Percentiles rank a stretch among this genome's conserved stretches.
Evolutionary conservation across 2,797 vertebrate species (phyloP).

Genomic region (Aldrovandia affinis): DNA sequence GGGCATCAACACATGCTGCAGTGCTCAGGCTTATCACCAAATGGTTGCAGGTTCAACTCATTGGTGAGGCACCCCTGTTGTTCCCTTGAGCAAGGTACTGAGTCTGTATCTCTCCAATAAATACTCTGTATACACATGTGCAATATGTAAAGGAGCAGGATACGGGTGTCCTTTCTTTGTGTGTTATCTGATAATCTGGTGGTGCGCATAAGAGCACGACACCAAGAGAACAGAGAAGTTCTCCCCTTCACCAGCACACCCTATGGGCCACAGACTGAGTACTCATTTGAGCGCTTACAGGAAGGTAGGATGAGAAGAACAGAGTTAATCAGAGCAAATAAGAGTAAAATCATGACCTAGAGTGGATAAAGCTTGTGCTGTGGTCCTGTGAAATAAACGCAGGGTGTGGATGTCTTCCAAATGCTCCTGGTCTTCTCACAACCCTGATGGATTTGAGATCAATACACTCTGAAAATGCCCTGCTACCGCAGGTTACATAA

Average conservation of each 20-base stretch:
- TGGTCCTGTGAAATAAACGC: neutral
- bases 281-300: neutral
- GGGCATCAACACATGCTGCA: neutral
- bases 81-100: too few species aligned
- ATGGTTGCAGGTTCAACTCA: neutral
- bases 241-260: neutral
- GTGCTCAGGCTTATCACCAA: neutral
- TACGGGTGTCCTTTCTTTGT: neutral
- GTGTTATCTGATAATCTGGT: slow-evolving; percentile 5
- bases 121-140: neutral
- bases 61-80: too few species aligned
- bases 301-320: neutral
- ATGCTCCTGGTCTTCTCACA: neutral
- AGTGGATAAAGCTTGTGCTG: neutral
- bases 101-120: too few species aligned
- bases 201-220: neutral
- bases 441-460: slow-evolving; percentile 1
- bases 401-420: slow-evolving; percentile 6
- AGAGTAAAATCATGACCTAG: neutral
- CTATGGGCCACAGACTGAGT: too few species aligned
- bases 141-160: neutral
- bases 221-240: neutral
- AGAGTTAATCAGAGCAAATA: neutral
- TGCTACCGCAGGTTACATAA: neutral
- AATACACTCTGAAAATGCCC: slow-evolving; percentile 9